Percentiles rank a stretch among this genome's conserved stretches.
phyloP scores from a whole-genome alignment of 2,113 vertebrate species.

The Heterocephalus glaber region DNA sequence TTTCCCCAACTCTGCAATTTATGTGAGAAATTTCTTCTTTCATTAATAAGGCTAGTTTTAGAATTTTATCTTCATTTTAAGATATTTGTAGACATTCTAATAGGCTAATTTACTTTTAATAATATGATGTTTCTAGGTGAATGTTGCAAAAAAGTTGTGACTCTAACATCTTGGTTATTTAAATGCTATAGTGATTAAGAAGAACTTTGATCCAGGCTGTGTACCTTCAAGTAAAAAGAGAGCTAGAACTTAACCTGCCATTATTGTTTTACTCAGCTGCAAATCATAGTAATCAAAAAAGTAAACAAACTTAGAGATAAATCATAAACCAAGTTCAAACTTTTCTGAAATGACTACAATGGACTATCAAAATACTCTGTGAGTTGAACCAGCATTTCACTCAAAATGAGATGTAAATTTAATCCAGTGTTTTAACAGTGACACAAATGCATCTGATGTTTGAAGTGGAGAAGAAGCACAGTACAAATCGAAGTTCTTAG shows the following conservation, averaged over 20 bases:
- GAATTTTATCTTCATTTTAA: constrained; percentile 42
- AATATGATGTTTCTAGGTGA: neutral
- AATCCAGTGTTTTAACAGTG: neutral
- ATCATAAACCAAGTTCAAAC: neutral
- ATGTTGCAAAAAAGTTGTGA: neutral
- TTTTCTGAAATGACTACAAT: constrained; percentile 18
- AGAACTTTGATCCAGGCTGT: neutral
- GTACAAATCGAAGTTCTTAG: neutral
- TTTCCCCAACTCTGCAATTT: neutral
- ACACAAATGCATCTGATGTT: neutral
- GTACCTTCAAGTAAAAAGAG: neutral
- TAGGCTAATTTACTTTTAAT: neutral
- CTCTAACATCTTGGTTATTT: neutral
- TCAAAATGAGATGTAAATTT: neutral
- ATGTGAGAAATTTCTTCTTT: neutral
- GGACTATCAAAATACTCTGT: neutral
- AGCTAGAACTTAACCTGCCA: neutral
- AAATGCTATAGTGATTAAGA: neutral
- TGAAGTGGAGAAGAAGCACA: neutral
- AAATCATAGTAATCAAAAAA: constrained; percentile 34
- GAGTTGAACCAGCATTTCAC: neutral
- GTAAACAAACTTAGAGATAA: constrained; percentile 36
- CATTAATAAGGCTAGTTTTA: neutral
- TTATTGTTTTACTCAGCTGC: neutral
- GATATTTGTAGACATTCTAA: neutral